These are phyloP conservation scores for Epistrophe eligans DNA, from an alignment of 2,888 invertebrate genomes.

Conservation along the genomic window DNA sequence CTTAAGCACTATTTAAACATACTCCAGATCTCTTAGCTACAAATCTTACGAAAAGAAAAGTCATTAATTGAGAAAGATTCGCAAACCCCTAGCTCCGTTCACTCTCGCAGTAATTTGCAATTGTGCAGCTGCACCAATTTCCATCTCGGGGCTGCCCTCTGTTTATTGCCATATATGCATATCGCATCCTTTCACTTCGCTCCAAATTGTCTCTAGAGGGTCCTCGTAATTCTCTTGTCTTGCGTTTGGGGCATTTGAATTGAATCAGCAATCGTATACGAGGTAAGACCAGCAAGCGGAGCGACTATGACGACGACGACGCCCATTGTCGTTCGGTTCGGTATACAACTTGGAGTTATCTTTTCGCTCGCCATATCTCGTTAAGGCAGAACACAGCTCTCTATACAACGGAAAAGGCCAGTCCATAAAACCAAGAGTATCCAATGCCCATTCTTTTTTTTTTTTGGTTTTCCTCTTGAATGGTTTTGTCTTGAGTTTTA, in stretches of 20 bases:
- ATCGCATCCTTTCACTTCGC: slow-evolving; percentile 75
- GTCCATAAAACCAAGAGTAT: slow-evolving; percentile 49
- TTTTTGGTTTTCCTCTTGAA: slow-evolving; percentile 8
- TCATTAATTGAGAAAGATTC: background rate
- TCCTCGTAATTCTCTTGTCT: slow-evolving; percentile 66
- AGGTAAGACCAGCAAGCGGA: background rate
- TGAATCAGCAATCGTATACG: slow-evolving; percentile 54
- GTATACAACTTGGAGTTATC: slow-evolving; percentile 29
- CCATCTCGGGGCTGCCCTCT: slow-evolving; percentile 40
- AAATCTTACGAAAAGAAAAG: background rate
- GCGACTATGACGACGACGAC: slow-evolving; percentile 38
- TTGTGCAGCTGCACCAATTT: slow-evolving; percentile 56
- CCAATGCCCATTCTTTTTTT: slow-evolving; percentile 45
- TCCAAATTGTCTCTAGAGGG: slow-evolving; percentile 75
- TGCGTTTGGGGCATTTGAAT: slow-evolving; percentile 54
- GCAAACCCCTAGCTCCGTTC: slow-evolving; percentile 38
- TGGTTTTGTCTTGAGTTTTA: slow-evolving; percentile 20
- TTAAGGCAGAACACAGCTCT: slow-evolving; percentile 51
- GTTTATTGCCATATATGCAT: slow-evolving; percentile 64
- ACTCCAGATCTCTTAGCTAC: no score
- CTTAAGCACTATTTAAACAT: no score
- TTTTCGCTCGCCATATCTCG: slow-evolving; percentile 47
- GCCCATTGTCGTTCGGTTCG: slow-evolving; percentile 70
- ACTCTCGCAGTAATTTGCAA: slow-evolving; percentile 4
- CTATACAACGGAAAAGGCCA: slow-evolving; percentile 4